Evolutionary conservation across 2,797 vertebrate species (phyloP), one percentile per base, ranked within the genome.

Genomic region (Enteromius viviparus): DNA sequence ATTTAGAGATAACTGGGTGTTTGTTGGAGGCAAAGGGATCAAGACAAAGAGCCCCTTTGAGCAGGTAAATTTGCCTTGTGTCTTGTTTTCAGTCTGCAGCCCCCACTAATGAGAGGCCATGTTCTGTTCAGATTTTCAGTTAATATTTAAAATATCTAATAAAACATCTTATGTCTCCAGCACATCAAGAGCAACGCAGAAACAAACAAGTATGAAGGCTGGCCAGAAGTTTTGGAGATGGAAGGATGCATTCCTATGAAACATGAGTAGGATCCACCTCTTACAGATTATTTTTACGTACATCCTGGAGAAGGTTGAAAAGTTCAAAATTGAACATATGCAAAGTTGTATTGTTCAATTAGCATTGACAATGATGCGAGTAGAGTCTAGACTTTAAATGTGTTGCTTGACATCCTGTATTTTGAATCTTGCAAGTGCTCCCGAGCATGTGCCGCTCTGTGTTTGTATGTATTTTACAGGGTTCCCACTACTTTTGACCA

Each of bases 31-130:
- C 47, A 99, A 98, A 94, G 98, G 98, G 85, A 98, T 99, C 90
- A 98, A 99, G 92, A 98, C 97, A 42, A 99, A 99, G 93, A 99
- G 96, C 90, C 97, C 97, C 0, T 99, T 99, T 93, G 98, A 99
- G 89, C 97, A 99, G 97, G 98, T 99, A 88, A 87, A 40, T 51
- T 10, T 76, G 10, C 21, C 17, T 32, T 21, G 9, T n/a, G 2
- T 58, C 14, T 19, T 29, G 15, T 60, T 76, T 62, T 45, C 9
- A 26, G 55, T 15, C 23, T 21, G 4, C 29, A 53, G 19, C 70
- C 70, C 49, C 6, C 5, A 7, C 29, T 74, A 53, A 74, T n/a
- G 19, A 34, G 19, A 19, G 26, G 17, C 9, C 17, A 12, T 34
- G 47, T 32, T 17, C 8, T 32, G 17, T 55, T 15, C 4, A 53